These are phyloP conservation scores for Meleagris gallopavo DNA, from an alignment of 2,113 vertebrate species.

Conservation along the genomic window DNA sequence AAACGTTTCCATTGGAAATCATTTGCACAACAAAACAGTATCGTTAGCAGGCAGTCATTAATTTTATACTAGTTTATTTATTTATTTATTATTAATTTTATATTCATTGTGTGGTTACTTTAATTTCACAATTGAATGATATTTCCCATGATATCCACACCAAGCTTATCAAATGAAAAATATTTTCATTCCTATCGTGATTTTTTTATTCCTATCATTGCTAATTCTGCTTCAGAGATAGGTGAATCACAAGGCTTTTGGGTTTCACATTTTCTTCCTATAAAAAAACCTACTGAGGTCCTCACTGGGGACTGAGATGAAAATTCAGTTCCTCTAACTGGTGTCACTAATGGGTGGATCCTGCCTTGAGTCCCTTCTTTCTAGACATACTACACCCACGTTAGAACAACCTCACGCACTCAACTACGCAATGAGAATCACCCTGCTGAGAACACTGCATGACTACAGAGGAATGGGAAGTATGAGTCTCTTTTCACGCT, in stretches of 20 bases:
- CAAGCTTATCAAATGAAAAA: not conserved
- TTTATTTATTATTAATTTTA: not conserved
- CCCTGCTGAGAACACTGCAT: not conserved
- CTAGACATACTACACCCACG: not conserved
- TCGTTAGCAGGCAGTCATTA: not conserved
- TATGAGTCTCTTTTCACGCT: not conserved
- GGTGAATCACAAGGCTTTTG: not conserved
- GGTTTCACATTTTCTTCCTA: not conserved
- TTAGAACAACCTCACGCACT: not conserved
- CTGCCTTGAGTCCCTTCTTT: not conserved
- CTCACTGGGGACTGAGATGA: not conserved
- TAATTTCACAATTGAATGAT: not conserved
- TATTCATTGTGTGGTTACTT: not conserved
- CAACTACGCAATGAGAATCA: not conserved
- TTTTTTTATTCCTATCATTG: too few relatives aligned
- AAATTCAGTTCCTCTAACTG: not conserved
- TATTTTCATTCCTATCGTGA: not conserved
- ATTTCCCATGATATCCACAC: not conserved
- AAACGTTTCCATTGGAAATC: not conserved
- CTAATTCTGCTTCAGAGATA: not conserved
- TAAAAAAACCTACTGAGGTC: not conserved
- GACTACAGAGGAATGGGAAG: not conserved
- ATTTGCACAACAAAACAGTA: not conserved
- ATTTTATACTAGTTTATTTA: not conserved
- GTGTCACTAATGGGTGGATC: not conserved